Conservation (phyloP, 2,113 vertebrate genomes). For the Coptodon rendalli region DNA sequence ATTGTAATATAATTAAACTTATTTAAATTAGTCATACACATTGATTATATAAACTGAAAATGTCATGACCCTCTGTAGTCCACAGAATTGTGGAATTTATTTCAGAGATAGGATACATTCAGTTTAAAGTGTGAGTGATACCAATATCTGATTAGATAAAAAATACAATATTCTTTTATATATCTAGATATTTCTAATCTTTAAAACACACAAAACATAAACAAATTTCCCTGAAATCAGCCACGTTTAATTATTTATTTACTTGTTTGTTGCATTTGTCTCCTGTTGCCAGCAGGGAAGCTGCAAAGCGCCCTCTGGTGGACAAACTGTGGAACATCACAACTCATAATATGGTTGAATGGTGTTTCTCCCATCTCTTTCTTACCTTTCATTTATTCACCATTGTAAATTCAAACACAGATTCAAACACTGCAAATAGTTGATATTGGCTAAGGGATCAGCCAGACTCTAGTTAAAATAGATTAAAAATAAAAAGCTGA, state of each 20-base stretch:
- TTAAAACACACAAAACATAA: background rate
- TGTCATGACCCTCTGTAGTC: background rate
- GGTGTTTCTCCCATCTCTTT: background rate
- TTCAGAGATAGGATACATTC: background rate
- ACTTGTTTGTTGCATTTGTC: background rate
- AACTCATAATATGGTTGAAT: background rate
- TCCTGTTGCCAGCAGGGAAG: background rate
- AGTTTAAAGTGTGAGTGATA: fast-evolving
- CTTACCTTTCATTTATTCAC: background rate
- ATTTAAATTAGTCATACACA: background rate
- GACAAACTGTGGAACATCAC: background rate
- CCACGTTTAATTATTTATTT: background rate
- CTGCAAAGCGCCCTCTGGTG: background rate
- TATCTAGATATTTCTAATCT: background rate
- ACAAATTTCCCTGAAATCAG: background rate
- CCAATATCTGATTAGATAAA: background rate
- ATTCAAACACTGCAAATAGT: background rate
- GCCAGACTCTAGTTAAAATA: background rate
- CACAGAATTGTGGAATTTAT: background rate
- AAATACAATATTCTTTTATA: fast-evolving
- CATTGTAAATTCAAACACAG: fast-evolving
- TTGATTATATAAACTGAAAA: background rate
- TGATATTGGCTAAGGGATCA: background rate
- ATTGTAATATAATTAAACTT: background rate
- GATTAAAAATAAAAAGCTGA: fast-evolving